Base-by-base conservation (phyloP, 2,113 vertebrate genomes). In the Oreotrochilus melanogaster region DNA sequence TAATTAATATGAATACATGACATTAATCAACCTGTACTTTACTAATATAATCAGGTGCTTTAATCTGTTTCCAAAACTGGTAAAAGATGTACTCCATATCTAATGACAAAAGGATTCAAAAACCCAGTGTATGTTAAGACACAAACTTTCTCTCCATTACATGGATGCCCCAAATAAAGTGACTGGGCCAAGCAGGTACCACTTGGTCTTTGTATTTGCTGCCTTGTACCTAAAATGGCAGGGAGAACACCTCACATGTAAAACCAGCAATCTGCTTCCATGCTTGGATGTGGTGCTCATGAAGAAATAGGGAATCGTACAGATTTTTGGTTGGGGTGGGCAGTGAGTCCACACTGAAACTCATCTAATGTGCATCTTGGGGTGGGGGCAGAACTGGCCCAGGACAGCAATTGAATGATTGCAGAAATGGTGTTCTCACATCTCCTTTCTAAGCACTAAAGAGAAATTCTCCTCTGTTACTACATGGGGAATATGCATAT, bases 1-100 rank as follows among this genome's bases (percentile, higher is more conserved):
- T 95, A 96, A 97, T 94, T 95, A 94, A 96, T 97, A 90, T 96
- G 58, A 33, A 66, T 37, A 76, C 65, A 95, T 92, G 45, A 79
- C 78, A 95, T 95, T 71, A 95, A 81, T 96, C 96, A 97, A 86
- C 25, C 53, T 78, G 67, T 50, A 62, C 83, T 91, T 95, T 94
- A 71, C 82, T 93, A 96, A 79, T 82, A 51, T 42, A 92, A 91
- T 95, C 45, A 90, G 64, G 50, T 6, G 31, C 62, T 79, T 14
- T 69, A 64, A 57, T 61, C 74, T 80, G 15, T 89, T 95, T 94
- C 24, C 24, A 82, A 87, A 84, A 82, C 66, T 15, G 19, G 70
- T 65, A 47, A 18, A 79, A 79, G 27, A 16, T 14, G 0, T 27
- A 28, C 7, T 82, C 19, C 1, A 0, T 22, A 45, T 81, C 51